Evolutionary conservation across 1,140 invertebrate species (phyloP).

Genomic region (Dreissena polymorpha): DNA sequence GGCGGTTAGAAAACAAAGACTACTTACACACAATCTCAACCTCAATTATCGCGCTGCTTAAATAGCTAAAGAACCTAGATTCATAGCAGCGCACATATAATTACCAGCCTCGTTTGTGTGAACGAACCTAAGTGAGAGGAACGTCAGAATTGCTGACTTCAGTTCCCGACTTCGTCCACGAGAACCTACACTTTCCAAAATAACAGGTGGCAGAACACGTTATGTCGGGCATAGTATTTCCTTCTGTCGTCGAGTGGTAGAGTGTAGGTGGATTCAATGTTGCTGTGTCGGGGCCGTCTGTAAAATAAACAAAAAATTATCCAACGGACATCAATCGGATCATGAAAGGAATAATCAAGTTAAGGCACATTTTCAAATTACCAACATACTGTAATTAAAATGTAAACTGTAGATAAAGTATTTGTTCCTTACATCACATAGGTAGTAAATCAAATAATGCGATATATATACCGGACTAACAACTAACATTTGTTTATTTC

Average conservation of each 20-base stretch:
- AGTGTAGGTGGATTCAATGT: not conserved
- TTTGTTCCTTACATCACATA: no score
- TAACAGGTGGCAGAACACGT: conserved; percentile 1
- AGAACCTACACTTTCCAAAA: not conserved
- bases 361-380: no score
- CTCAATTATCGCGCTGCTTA: no score
- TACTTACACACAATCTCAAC: no score
- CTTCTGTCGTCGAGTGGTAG: not conserved
- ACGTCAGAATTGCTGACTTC: not conserved
- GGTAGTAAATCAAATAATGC: no score
- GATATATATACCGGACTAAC: no score
- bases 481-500: no score
- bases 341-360: no score
- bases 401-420: no score
- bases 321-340: no score
- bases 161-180: not conserved
- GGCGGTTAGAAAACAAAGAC: no score
- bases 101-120: not conserved
- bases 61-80: not conserved
- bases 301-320: not conserved
- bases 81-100: not conserved
- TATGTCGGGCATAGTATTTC: not conserved
- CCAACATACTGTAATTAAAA: no score
- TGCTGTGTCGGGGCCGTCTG: not conserved
- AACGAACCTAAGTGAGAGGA: not conserved